Evolutionary conservation across 2,113 vertebrate species (phyloP).

Genomic region (Ceuthmochares aereus): DNA sequence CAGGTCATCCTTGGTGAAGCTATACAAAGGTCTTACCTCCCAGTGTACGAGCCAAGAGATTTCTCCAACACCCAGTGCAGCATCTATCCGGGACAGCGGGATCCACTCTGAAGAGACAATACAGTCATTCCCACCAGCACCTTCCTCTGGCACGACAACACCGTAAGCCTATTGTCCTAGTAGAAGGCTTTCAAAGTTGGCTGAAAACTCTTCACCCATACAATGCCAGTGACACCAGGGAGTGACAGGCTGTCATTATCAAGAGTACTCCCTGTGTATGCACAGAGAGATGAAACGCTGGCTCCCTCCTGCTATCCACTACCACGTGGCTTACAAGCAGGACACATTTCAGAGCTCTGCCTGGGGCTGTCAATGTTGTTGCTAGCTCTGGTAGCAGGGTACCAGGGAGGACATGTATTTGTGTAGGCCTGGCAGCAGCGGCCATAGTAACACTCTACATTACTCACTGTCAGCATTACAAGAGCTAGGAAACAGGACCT

Average conservation of each 20-base stretch:
- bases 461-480: neutral
- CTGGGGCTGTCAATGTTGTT: neutral
- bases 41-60: conserved; percentile 80
- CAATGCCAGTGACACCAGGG: neutral
- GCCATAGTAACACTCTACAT: neutral
- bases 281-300: neutral
- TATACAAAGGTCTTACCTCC: conserved; percentile 86
- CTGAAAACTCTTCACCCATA: neutral
- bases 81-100: conserved; percentile 80
- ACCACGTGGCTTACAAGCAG: neutral
- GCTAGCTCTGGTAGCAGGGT: neutral
- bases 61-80: conserved; percentile 70
- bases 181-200: neutral
- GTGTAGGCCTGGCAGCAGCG: neutral
- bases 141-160: conserved; percentile 74
- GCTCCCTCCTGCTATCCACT: neutral
- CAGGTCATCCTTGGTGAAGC: conserved; percentile 90
- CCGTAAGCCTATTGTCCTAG: conserved; percentile 74
- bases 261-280: neutral
- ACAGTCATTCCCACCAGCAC: conserved; percentile 74
- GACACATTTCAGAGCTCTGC: neutral
- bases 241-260: neutral
- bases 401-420: neutral
- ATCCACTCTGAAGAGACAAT: conserved; percentile 83
- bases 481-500: neutral